Evolutionary conservation across 2,113 vertebrate species (phyloP).

Genomic region (Sphyrna mokarran): DNA sequence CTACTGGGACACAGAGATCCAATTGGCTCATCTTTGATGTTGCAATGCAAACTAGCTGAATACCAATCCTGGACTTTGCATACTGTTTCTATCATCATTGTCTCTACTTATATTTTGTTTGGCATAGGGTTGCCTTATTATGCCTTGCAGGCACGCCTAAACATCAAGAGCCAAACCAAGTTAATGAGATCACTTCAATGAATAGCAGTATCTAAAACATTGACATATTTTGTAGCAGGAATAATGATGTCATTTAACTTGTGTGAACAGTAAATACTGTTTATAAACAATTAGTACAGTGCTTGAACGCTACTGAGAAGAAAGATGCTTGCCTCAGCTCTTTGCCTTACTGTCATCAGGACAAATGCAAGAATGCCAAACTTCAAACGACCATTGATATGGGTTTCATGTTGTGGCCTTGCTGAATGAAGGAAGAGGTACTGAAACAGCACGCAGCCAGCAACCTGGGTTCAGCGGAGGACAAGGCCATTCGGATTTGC

Average conservation of each 20-base stretch:
- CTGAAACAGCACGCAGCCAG: constrained; percentile 82
- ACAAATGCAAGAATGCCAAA: no score
- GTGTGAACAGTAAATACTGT: background rate
- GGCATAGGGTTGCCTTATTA: background rate
- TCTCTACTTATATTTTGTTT: background rate
- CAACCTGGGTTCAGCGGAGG: constrained; percentile 78
- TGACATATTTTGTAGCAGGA: background rate
- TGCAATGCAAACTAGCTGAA: background rate
- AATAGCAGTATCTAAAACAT: background rate
- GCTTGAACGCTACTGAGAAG: no score
- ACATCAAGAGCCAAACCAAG: background rate
- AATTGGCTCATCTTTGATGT: background rate
- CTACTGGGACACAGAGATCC: background rate
- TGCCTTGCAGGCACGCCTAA: background rate
- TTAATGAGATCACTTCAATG: background rate
- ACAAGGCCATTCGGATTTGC: constrained; percentile 81
- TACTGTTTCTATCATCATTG: background rate
- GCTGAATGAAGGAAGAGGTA: constrained; percentile 97
- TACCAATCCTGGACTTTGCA: background rate
- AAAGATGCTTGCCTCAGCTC: no score
- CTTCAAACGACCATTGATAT: constrained; percentile 66
- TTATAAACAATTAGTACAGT: background rate
- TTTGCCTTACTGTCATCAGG: no score
- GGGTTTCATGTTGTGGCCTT: constrained; percentile 94
- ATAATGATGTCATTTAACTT: background rate